A percentile compares a stretch with the other conserved stretches of the same genome.
phyloP scores from a whole-genome alignment of 2,113 vertebrate genomes.

The Platysteira castanea region DNA sequence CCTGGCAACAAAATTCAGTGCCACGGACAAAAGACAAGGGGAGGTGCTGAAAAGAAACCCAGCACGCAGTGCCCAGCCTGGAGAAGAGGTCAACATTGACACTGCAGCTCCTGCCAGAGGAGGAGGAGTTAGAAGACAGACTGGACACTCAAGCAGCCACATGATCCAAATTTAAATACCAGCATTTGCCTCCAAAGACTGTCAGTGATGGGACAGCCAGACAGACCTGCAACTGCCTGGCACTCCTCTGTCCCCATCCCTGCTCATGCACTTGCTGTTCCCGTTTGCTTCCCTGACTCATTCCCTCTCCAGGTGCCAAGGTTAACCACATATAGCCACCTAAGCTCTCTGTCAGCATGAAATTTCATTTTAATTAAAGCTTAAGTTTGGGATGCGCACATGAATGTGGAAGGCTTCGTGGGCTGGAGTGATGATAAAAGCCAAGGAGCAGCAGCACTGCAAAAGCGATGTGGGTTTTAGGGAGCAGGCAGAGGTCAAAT shows the following conservation, averaged over 20 bases:
- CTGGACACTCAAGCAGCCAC: neutral
- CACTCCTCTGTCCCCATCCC: neutral
- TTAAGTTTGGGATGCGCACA: neutral
- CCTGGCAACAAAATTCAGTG: neutral
- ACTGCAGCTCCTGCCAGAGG: neutral
- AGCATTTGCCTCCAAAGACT: neutral
- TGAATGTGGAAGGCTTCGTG: neutral
- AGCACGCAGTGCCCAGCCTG: accelerated
- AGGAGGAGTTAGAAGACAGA: neutral
- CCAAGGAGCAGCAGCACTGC: neutral
- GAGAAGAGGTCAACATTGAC: neutral
- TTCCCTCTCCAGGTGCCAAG: neutral
- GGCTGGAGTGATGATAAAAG: neutral
- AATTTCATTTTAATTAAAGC: neutral
- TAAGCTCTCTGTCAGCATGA: neutral
- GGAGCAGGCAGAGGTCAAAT: neutral
- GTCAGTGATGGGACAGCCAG: neutral
- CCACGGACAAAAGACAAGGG: neutral
- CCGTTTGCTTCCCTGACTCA: neutral
- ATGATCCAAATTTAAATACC: neutral
- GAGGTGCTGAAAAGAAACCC: neutral
- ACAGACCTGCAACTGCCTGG: neutral
- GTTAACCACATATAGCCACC: neutral
- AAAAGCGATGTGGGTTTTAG: neutral
- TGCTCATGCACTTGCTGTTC: neutral